These are phyloP conservation scores for Trichogramma evanescens DNA, from an alignment of 2,888 invertebrate species.

Conservation along the genomic window DNA sequence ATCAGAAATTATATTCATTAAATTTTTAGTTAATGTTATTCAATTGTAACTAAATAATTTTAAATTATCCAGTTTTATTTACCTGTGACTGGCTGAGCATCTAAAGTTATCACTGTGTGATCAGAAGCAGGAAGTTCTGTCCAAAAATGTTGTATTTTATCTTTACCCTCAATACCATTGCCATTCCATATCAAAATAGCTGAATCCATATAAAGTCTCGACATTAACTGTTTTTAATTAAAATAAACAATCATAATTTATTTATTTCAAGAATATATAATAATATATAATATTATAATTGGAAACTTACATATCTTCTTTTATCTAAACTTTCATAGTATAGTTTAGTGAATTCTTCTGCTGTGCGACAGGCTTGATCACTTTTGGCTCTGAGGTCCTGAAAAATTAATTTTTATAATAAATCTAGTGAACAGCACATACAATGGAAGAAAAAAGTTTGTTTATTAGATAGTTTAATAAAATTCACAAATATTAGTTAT, in stretches of 20 bases:
- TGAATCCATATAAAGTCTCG: slow-evolving; percentile 74
- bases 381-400: slow-evolving; percentile 60
- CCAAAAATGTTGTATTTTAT: slow-evolving; percentile 78
- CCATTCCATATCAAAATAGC: slow-evolving; percentile 92
- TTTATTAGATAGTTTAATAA: not conserved
- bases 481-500: too few species aligned
- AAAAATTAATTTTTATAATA: slow-evolving; percentile 22
- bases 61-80: slow-evolving; percentile 23
- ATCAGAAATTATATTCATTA: not conserved
- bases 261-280: not conserved
- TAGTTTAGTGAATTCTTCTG: slow-evolving; percentile 81
- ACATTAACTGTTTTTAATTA: slow-evolving; percentile 54
- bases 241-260: slow-evolving; percentile 6
- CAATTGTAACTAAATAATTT: not conserved
- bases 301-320: slow-evolving; percentile 63
- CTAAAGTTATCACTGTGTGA: slow-evolving; percentile 70
- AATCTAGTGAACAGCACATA: not conserved
- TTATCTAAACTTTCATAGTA: slow-evolving; percentile 87
- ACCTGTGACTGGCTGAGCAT: slow-evolving; percentile 78
- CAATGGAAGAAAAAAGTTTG: not conserved
- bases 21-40: not conserved
- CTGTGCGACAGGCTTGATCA: slow-evolving; percentile 76
- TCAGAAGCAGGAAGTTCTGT: slow-evolving; percentile 75
- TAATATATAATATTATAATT: not conserved
- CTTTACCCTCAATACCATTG: slow-evolving; percentile 72